Evolutionary conservation across 2,113 vertebrate genomes (phyloP), one percentile per base, ranked within the genome.

Genomic region (Microtus ochrogaster): DNA sequence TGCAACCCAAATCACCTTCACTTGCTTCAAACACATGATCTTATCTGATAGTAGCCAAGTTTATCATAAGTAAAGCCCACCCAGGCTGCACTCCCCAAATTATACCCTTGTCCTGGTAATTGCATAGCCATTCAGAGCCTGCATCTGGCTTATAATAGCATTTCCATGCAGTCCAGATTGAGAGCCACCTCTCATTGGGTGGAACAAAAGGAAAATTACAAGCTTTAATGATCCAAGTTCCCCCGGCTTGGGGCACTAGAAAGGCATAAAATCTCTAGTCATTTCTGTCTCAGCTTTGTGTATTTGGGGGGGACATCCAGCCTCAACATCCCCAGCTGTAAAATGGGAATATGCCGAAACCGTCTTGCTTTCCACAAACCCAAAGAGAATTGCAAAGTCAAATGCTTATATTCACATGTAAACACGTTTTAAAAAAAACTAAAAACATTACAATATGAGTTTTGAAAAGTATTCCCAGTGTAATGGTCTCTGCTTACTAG

Each of bases 21-120:
- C 47, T 70, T 44, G 36, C 79, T 96, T 95, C 86, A 88, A 92
- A 93, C 47, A 78, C 78, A 63, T 66, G 41, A 81, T 81, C 87
- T 52, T 44, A 44, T 78, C 85, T 83, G 97, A 81, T 96, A 78
- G 95, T 63, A 92, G 93, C 2, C 90, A 90, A 92, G 88, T 66
- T 96, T 44, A 81, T 86, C 76, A 74, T 63, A 41, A 88, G 91
- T 36, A 78, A 94, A 95, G 96, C 92, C 96, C 95, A 96, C 95
- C 94, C 92, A 96, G 88, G 77, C 91, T 63, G 95, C 94, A 47
- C 24, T 93, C 61, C 89, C 96, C 92, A 97, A 97, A 98, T 97
- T 92, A 97, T 21, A 97, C 88, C 93, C 91, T 97, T 61, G 85
- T 66, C 44, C 73, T 77, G 77, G 85, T 97, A 97, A 97, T 89